Conservation (phyloP, 2,888 invertebrate genomes). For the Hecatera dysodea region DNA sequence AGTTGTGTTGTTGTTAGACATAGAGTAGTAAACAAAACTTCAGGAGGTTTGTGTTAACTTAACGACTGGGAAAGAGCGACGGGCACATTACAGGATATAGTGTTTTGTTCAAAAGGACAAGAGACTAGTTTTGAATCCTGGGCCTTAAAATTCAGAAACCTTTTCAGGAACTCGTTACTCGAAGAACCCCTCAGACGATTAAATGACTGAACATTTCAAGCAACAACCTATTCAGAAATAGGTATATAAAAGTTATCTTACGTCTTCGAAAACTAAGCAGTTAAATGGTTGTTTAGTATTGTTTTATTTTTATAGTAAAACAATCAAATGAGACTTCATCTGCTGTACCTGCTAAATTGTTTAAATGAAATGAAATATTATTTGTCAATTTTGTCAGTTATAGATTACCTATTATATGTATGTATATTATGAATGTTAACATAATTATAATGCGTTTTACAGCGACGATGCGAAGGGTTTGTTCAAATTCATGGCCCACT, state of each 20-base stretch:
- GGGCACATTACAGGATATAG: background rate
- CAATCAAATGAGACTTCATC: no score
- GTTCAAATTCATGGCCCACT: no score
- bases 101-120: background rate
- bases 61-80: background rate
- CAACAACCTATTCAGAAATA: background rate
- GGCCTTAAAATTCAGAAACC: background rate
- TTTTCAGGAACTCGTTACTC: background rate
- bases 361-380: no score
- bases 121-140: background rate
- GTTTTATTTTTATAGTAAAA: no score
- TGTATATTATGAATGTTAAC: no score
- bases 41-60: slow-evolving; percentile 4
- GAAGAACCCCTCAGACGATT: no score
- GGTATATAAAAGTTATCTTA: no score
- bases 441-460: no score
- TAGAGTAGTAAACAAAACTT: background rate
- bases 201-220: no score
- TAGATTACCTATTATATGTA: background rate
- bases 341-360: no score
- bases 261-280: background rate
- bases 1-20: slow-evolving; percentile 1
- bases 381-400: no score
- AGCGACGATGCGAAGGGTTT: no score
- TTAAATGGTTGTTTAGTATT: background rate